Evolutionary conservation across 2,113 vertebrate species (phyloP).

Genomic region (Cheirogaleus medius): DNA sequence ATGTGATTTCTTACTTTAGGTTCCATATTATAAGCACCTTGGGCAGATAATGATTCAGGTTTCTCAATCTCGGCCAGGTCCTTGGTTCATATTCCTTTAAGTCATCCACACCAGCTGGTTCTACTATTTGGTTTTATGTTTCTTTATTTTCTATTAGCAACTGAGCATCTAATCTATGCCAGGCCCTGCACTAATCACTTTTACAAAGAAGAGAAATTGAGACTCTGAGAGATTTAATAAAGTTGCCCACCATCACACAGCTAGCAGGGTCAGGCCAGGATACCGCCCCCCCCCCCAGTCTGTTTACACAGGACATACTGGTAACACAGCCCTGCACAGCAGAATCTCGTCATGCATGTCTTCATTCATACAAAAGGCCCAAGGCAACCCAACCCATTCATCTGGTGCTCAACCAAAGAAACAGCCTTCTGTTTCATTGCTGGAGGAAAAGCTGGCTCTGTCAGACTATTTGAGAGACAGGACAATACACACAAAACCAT

Average conservation of each 20-base stretch:
- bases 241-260: not conserved
- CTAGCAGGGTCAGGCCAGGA: not conserved
- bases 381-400: not conserved
- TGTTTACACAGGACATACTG: not conserved
- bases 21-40: not conserved
- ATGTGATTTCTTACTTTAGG: not conserved
- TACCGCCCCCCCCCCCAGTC: not conserved
- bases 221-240: not conserved
- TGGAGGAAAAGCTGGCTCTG: not conserved
- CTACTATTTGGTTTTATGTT: not conserved
- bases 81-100: not conserved
- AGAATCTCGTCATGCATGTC: rapidly evolving
- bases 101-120: not conserved
- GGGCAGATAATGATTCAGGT: not conserved
- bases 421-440: not conserved
- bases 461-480: not conserved
- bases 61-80: not conserved
- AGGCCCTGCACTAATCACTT: not conserved
- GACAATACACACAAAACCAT: not conserved
- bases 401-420: not conserved
- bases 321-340: not conserved
- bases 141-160: not conserved
- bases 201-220: not conserved
- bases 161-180: not conserved
- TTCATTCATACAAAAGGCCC: not conserved